Evolutionary conservation across 2,113 vertebrate species (phyloP).

Genomic region (Salvator merianae): DNA sequence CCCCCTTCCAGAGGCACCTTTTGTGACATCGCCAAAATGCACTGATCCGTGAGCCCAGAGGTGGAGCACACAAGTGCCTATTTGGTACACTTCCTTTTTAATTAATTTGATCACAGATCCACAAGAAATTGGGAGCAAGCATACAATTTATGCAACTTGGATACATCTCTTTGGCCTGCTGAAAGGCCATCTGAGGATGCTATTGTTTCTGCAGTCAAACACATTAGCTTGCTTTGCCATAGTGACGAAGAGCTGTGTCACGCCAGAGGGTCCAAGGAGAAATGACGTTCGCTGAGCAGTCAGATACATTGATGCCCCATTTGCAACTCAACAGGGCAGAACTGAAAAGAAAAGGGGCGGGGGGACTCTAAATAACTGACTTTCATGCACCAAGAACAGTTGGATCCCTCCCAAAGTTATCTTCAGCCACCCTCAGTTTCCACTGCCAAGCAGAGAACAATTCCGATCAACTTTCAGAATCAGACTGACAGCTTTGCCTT

Average conservation of each 20-base stretch:
- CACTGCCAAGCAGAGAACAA: not conserved
- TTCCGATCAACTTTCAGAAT: not conserved
- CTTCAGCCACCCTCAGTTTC: slow-evolving; percentile 31
- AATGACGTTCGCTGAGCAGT: slow-evolving; percentile 38
- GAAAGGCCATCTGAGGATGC: not conserved
- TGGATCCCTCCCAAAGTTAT: slow-evolving; percentile 41
- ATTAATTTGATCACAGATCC: slow-evolving; percentile 6
- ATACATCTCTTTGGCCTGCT: no score
- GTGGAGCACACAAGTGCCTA: not conserved
- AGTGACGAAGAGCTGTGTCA: not conserved
- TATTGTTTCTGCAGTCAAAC: slow-evolving; percentile 19
- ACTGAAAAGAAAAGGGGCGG: slow-evolving; percentile 20
- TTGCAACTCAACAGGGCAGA: slow-evolving; percentile 30
- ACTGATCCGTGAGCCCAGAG: not conserved
- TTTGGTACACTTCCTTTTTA: not conserved
- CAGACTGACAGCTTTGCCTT: not conserved
- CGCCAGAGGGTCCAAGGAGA: not conserved
- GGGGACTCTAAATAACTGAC: not conserved
- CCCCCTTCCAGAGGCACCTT: not conserved
- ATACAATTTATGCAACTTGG: slow-evolving; percentile 1
- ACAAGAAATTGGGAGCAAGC: not conserved
- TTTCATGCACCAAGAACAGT: slow-evolving; percentile 25
- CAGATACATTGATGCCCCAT: slow-evolving; percentile 37
- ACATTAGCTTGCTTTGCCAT: not conserved
- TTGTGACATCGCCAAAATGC: not conserved